Evolutionary conservation across 1,140 invertebrate genomes (phyloP).

Genomic region (Drosophila seguyi): DNA sequence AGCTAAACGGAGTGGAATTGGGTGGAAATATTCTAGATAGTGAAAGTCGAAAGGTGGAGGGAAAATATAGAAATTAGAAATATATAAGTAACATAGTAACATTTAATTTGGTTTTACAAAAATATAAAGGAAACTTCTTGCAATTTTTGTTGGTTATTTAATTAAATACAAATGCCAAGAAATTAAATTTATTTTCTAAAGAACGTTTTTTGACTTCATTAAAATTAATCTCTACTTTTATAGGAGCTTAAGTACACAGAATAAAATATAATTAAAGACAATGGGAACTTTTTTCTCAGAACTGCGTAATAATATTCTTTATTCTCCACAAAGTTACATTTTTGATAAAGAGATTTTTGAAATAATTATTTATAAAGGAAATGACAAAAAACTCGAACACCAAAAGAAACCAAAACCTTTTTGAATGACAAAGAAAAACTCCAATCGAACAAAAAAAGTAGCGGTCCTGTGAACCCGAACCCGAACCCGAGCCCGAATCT

Average conservation of each 20-base stretch:
- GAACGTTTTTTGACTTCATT: neutral
- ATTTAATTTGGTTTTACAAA: neutral
- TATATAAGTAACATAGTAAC: neutral
- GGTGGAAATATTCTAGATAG: neutral
- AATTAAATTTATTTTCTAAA: neutral
- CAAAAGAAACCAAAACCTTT: constrained; percentile 5
- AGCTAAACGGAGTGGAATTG: constrained; percentile 2
- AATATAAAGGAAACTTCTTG: no score
- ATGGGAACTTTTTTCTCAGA: neutral
- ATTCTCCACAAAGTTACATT: neutral
- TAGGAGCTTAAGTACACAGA: neutral
- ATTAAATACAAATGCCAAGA: neutral
- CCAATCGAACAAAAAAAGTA: neutral
- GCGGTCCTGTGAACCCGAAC: neutral
- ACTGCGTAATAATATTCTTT: neutral
- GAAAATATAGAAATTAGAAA: neutral
- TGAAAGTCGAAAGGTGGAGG: neutral
- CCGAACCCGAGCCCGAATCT: neutral
- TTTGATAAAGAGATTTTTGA: neutral
- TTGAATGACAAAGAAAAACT: constrained; percentile 18
- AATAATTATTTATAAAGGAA: constrained; percentile 15
- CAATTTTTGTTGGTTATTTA: neutral
- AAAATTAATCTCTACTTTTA: neutral
- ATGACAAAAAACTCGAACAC: neutral
- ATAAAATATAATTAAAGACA: neutral